phyloP scores from a whole-genome alignment of 2,888 invertebrate genomes.

The Caenorhabditis imperialis region DNA sequence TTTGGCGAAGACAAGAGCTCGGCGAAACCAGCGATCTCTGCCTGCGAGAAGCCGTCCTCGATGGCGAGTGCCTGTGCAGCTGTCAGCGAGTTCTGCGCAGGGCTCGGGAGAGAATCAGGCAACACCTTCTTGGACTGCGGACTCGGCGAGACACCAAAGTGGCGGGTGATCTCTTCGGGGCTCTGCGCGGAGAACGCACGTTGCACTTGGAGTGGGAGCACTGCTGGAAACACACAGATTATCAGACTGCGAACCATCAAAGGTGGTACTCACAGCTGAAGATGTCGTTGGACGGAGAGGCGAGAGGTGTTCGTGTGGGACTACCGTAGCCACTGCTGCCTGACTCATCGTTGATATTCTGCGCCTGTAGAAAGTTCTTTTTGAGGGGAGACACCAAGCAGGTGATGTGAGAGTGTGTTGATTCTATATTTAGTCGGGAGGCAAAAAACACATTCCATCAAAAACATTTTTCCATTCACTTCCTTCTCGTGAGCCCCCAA shows the following conservation, averaged over 20 bases:
- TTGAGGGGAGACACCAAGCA: background rate
- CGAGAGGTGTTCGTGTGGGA: conserved; percentile 75
- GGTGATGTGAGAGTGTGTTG: conserved; percentile 4
- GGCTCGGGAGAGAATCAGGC: conserved; percentile 4
- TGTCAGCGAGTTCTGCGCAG: conserved; percentile 2
- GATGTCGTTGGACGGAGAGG: conserved; percentile 62
- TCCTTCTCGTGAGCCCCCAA: background rate
- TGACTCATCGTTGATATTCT: conserved; percentile 55
- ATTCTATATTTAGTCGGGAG: conserved; percentile 11
- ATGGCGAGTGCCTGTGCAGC: conserved; percentile 54
- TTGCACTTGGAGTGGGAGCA: conserved; percentile 59
- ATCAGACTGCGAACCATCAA: background rate
- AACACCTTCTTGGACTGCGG: conserved; percentile 14
- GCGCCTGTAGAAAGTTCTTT: conserved; percentile 41
- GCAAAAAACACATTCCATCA: conserved; percentile 5
- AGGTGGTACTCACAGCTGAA: conserved; percentile 49
- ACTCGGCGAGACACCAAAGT: conserved; percentile 57
- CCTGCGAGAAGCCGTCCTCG: conserved; percentile 74
- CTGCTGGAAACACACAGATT: conserved; percentile 38
- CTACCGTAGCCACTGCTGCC: conserved; percentile 73
- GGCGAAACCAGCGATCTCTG: conserved; percentile 76
- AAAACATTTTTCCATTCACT: conserved; percentile 2
- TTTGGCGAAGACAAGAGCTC: conserved; percentile 77
- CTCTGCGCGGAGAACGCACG: conserved; percentile 59
- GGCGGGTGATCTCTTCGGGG: conserved; percentile 52